Evolutionary conservation across 2,888 invertebrate genomes (phyloP), one percentile per base, ranked within the genome.

Genomic region (Formica aserva): DNA sequence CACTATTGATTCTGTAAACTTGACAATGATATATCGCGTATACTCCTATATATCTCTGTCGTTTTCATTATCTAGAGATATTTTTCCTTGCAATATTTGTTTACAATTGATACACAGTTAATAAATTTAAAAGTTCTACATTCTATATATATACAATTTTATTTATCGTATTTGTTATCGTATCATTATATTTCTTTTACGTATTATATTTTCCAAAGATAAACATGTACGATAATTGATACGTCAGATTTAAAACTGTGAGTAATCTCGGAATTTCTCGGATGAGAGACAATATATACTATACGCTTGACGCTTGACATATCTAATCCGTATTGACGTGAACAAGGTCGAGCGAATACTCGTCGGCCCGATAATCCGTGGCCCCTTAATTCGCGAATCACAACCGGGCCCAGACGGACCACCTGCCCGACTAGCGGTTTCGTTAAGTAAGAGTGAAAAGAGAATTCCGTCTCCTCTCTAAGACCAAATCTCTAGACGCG

Each of bases 401-500:
- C 65, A 55, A 57, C 18, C 22, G 75, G 18, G 55, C 22, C 52
- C 65, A 29, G 55, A 55, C 75, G 45, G 75, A 22, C 57, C 87
- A 88, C 88, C 89, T 87, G 89, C 75, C 32, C 77, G 32, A 60
- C 62, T 80, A 85, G 86, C 82, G 74, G 85, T 85, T 87, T 87
- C 67, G 84, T 82, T 87, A 75, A 83, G 87, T 80, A 85, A 81
- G 85, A 87, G 80, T 55, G 85, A 85, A 82, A 76, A 81, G 84
- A 66, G 83, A 84, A 86, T 87, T 87, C 67, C 81, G 82, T 55
- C 88, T 78, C 69, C 35, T 26, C 71, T 86, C 52, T n/a, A 52
- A 86, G 90, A 89, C 76, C 83, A 75, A 87, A 32, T 65, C 65
- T 87, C 85, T 88, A 86, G 86, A 87, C 84, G 83, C 52, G 66